Evolutionary conservation across 2,113 vertebrate genomes (phyloP).

Genomic region (Oceanodroma tethys): DNA sequence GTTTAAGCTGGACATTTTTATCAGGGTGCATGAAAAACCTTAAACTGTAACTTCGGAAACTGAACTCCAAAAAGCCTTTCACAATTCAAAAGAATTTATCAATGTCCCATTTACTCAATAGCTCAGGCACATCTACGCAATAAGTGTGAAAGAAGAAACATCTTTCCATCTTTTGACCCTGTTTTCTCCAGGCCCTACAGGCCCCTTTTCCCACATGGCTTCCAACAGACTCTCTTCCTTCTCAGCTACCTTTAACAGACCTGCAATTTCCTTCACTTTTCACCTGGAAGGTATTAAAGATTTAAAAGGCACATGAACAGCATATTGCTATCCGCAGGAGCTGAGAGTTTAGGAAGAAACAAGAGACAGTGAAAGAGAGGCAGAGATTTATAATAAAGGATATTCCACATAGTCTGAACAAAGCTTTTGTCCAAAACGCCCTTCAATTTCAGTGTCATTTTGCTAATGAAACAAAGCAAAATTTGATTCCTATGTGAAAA

Average conservation of each 20-base stretch:
- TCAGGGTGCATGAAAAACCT: neutral
- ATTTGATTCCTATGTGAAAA: neutral
- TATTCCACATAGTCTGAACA: neutral
- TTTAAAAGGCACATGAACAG: neutral
- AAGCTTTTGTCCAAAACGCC: neutral
- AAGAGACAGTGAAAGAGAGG: neutral
- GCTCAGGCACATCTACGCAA: neutral
- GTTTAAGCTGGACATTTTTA: neutral
- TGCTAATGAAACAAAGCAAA: neutral
- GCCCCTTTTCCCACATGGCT: neutral
- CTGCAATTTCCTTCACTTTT: conserved; percentile 28
- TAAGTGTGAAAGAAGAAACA: neutral
- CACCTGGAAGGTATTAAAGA: neutral
- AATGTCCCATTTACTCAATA: neutral
- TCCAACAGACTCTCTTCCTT: neutral
- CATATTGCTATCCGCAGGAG: neutral
- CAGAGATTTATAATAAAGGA: neutral
- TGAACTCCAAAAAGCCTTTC: neutral
- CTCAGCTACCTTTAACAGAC: neutral
- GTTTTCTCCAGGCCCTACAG: neutral
- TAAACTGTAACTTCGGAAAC: neutral
- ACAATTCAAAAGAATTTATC: conserved; percentile 13
- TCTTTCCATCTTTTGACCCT: neutral
- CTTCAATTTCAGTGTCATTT: neutral
- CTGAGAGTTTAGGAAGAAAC: neutral